These are phyloP conservation scores for Cetoscarus ocellatus DNA, from an alignment of 2,797 vertebrate genomes.

Conservation along the genomic window DNA sequence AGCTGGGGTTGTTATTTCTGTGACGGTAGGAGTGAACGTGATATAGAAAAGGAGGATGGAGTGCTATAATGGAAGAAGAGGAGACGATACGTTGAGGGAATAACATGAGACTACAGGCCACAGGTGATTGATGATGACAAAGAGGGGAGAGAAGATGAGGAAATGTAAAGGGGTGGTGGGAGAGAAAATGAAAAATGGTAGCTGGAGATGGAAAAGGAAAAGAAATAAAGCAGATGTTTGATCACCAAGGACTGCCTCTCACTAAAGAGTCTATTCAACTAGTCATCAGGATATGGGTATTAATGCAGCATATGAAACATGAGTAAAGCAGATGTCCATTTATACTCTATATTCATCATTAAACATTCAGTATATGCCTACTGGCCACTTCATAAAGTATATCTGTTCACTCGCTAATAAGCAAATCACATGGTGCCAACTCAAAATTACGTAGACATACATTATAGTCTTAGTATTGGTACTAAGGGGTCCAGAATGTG, in stretches of 20 bases:
- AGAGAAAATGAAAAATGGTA: conserved; percentile 33
- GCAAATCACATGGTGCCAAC: too few species aligned
- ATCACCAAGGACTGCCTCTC: not conserved
- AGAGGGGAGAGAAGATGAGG: conserved; percentile 1
- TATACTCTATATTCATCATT: too few species aligned
- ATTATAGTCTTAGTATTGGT: too few species aligned
- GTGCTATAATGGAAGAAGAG: conserved; percentile 41
- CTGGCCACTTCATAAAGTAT: too few species aligned
- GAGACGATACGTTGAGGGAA: conserved; percentile 43
- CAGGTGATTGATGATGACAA: conserved; percentile 50
- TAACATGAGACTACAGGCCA: conserved; percentile 31
- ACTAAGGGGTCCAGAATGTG: too few species aligned
- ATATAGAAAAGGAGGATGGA: conserved; percentile 48
- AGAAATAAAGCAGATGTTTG: not conserved
- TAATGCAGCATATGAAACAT: too few species aligned
- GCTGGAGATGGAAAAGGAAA: conserved; percentile 5
- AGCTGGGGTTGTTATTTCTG: conserved; percentile 49
- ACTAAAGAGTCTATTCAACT: not conserved
- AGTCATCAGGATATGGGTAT: too few species aligned
- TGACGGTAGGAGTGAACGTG: conserved; percentile 30
- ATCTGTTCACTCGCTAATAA: too few species aligned
- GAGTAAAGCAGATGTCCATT: too few species aligned
- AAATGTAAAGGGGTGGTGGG: conserved; percentile 26
- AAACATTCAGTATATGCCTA: too few species aligned
- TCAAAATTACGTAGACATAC: too few species aligned